Evolutionary conservation across 2,888 invertebrate genomes (phyloP).

Genomic region (Clepsis dumicolana): DNA sequence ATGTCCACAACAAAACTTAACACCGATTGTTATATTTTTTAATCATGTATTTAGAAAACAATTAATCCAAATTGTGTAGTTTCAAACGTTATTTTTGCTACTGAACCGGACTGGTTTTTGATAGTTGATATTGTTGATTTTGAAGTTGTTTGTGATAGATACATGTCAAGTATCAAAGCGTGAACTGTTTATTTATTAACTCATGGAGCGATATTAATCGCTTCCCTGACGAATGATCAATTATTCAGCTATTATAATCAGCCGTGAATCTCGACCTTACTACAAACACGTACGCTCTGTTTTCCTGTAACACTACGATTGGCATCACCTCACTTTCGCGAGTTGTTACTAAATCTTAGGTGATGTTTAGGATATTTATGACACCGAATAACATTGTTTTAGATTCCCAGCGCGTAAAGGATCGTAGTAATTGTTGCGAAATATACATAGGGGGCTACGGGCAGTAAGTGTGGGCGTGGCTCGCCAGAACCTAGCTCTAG

Average conservation of each 20-base stretch:
- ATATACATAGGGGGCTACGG: constrained; percentile 60
- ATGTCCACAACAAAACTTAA: constrained; percentile 3
- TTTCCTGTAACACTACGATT: background rate
- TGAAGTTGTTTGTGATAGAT: constrained; percentile 2
- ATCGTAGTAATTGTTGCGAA: constrained; percentile 56
- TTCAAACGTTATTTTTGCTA: constrained; percentile 35
- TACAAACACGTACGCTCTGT: background rate
- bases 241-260: background rate
- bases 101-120: constrained; percentile 7
- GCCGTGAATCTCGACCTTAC: constrained; percentile 3
- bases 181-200: constrained; percentile 12
- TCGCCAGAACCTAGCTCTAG: constrained; percentile 43
- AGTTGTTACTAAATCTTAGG: background rate
- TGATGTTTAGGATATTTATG: constrained; percentile 9
- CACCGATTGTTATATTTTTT: constrained; percentile 16
- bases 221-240: constrained; percentile 1
- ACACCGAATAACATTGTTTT: constrained; percentile 56
- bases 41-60: constrained; percentile 12
- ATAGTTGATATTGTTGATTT: constrained; percentile 31
- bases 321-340: background rate
- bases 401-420: constrained; percentile 58
- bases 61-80: constrained; percentile 18
- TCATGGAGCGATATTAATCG: background rate
- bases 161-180: background rate
- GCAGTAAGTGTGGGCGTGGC: constrained; percentile 58